Conservation (phyloP, 2,888 invertebrate genomes). For the Eubasilissa splendida region DNA sequence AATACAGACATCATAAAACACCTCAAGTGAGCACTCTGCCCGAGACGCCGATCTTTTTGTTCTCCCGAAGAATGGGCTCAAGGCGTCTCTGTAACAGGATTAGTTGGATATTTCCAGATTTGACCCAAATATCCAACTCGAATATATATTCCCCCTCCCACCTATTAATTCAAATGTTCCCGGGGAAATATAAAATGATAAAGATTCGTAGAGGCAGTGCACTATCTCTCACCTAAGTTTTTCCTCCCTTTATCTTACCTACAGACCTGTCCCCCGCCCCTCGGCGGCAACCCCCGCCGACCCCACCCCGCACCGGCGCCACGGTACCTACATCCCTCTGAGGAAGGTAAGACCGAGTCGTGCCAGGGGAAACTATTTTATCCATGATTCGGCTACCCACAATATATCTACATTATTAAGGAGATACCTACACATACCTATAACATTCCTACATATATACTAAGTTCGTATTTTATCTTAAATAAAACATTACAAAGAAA, state of each 20-base stretch:
- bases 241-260: conserved; percentile 58
- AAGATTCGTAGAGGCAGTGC: conserved; percentile 53
- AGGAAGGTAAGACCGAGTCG: conserved; percentile 50
- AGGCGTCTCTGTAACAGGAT: conserved; percentile 46
- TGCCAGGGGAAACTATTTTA: conserved; percentile 50
- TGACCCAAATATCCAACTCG: conserved; percentile 48
- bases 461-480: too few relatives aligned
- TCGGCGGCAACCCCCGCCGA: conserved; percentile 14
- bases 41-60: conserved; percentile 36
- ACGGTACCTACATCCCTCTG: conserved; percentile 54
- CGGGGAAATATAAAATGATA: conserved; percentile 56
- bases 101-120: conserved; percentile 48
- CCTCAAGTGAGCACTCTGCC: conserved; percentile 42
- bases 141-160: conserved; percentile 38
- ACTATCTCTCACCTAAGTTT: conserved; percentile 58
- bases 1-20: conserved; percentile 45
- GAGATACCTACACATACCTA: too few relatives aligned
- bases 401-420: too few relatives aligned
- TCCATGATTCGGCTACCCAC: conserved; percentile 37
- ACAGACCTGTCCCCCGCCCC: conserved; percentile 34
- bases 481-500: too few relatives aligned
- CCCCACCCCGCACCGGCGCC: conserved; percentile 50
- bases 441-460: too few relatives aligned
- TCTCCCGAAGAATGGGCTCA: conserved; percentile 38
- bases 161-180: conserved; percentile 55